Percentiles rank a stretch among this genome's conserved stretches.
phyloP scores from a whole-genome alignment of 2,113 vertebrate species.

The Pelecanoides urinatrix region DNA sequence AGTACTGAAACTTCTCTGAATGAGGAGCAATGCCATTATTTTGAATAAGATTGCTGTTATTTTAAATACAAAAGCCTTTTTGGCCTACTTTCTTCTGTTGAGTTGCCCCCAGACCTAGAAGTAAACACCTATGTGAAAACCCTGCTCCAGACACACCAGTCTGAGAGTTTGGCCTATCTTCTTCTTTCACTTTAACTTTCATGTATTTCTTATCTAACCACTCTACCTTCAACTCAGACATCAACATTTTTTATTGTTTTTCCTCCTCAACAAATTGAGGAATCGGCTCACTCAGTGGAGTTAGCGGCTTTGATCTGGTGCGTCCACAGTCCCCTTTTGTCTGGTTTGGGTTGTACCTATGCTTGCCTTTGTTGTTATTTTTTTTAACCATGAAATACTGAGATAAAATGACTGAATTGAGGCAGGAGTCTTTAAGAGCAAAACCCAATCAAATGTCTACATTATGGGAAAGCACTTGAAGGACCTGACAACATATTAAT shows the following conservation, averaged over 20 bases:
- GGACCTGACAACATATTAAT: constrained; percentile 23
- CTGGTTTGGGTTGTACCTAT: not conserved
- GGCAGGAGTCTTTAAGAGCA: constrained; percentile 6
- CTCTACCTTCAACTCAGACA: not conserved
- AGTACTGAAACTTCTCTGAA: constrained; percentile 14
- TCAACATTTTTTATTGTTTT: not conserved
- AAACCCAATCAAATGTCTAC: not conserved
- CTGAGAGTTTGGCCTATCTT: not conserved
- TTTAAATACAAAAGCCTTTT: not conserved
- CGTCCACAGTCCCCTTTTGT: not conserved
- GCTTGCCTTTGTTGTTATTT: not conserved
- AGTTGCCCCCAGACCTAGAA: not conserved
- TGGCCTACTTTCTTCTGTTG: not conserved
- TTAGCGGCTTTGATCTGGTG: not conserved
- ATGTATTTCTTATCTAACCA: not conserved
- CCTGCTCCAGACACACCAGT: not conserved
- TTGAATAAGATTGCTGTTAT: not conserved
- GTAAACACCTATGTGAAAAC: not conserved
- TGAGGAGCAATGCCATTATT: not conserved
- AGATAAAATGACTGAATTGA: not conserved
- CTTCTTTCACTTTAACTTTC: not conserved
- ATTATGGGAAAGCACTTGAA: not conserved
- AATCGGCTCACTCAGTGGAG: not conserved
- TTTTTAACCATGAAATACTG: not conserved
- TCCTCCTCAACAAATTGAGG: not conserved